phyloP scores from a whole-genome alignment of 2,888 invertebrate species.

The Drosophila colorata region DNA sequence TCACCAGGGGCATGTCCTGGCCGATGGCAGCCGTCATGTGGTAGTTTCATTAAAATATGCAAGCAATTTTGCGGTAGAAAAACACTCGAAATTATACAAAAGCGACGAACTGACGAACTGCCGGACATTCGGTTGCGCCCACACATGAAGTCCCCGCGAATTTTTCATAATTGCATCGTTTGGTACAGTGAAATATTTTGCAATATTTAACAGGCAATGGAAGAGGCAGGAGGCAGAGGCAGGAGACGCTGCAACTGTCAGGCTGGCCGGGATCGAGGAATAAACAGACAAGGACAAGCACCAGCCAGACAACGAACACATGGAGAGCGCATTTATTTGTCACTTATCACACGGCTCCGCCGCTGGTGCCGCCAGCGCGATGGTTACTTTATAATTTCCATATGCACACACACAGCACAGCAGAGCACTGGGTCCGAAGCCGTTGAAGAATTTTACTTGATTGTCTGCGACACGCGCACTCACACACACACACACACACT shows the following conservation, averaged over 20 bases:
- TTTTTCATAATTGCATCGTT: constrained; percentile 77
- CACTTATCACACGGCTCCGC: constrained; percentile 68
- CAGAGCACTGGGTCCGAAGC: constrained; percentile 25
- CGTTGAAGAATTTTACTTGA: constrained; percentile 72
- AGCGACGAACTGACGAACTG: constrained; percentile 16
- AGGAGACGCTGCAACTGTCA: constrained; percentile 56
- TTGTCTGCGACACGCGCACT: constrained; percentile 53
- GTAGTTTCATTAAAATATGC: constrained; percentile 78
- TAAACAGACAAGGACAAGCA: constrained; percentile 51
- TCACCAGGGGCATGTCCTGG: constrained; percentile 36
- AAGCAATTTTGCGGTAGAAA: constrained; percentile 78
- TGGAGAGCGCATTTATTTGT: constrained; percentile 77
- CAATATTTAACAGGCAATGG: constrained; percentile 68
- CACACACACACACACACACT: constrained; percentile 13
- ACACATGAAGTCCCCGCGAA: constrained; percentile 33
- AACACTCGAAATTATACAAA: constrained; percentile 74
- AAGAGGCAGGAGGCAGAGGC: constrained; percentile 12
- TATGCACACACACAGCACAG: constrained; percentile 28
- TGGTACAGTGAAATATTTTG: constrained; percentile 63
- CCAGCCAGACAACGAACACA: constrained; percentile 62
- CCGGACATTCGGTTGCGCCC: constrained; percentile 17
- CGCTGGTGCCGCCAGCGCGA: constrained; percentile 40
- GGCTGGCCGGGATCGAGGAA: constrained; percentile 50
- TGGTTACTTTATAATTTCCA: constrained; percentile 77
- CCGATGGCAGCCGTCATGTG: constrained; percentile 70